phyloP scores from a whole-genome alignment of 1,140 invertebrate genomes.

The Vanessa atalanta region DNA sequence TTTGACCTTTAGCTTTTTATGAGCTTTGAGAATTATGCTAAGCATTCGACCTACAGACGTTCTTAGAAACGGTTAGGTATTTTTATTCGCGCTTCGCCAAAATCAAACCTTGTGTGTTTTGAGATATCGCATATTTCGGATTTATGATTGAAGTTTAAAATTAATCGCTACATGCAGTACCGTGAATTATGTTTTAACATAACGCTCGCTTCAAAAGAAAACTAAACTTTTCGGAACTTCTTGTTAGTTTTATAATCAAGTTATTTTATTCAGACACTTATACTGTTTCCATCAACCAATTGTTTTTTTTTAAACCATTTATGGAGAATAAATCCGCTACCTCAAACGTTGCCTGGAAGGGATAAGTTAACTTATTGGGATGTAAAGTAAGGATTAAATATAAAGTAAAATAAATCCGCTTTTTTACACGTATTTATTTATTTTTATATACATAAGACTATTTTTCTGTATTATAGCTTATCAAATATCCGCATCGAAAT shows the following conservation, averaged over 20 bases:
- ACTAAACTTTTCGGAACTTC: not conserved
- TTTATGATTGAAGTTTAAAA: slow-evolving; percentile 29
- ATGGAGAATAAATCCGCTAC: too few relatives aligned
- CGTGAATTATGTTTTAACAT: slow-evolving; percentile 3
- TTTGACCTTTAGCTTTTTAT: slow-evolving; percentile 62
- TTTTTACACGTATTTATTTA: too few relatives aligned
- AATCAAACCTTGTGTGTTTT: slow-evolving; percentile 24
- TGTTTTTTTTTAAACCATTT: too few relatives aligned
- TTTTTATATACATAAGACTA: too few relatives aligned
- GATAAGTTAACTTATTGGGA: too few relatives aligned
- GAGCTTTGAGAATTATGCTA: slow-evolving; percentile 57
- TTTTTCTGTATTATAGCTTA: too few relatives aligned
- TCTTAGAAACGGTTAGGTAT: slow-evolving; percentile 57
- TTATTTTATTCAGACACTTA: not conserved
- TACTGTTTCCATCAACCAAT: too few relatives aligned
- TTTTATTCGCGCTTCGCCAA: slow-evolving; percentile 35
- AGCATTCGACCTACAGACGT: slow-evolving; percentile 72
- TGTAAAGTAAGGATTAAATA: too few relatives aligned
- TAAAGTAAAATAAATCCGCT: too few relatives aligned
- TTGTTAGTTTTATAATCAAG: not conserved
- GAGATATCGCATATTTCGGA: slow-evolving; percentile 33
- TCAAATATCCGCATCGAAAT: too few relatives aligned
- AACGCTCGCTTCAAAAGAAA: not conserved
- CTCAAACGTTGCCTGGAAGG: too few relatives aligned
- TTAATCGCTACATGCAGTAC: not conserved